Conservation (phyloP, 2,888 invertebrate species). For the Acholoe squamosa region DNA sequence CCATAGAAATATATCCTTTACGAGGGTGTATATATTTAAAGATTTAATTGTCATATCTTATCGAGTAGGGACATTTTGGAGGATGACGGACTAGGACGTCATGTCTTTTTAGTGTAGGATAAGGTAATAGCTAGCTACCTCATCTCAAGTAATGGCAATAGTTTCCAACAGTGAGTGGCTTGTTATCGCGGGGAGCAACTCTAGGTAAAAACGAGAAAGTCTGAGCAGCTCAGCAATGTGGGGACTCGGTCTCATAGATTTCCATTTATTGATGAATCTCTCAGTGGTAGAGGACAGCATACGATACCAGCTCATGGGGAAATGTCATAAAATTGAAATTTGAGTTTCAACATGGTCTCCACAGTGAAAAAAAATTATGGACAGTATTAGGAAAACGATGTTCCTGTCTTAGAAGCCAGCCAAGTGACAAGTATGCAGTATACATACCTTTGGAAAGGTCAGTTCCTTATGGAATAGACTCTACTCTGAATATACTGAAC, state of each 20-base stretch:
- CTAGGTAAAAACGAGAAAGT: background rate
- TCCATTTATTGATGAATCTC: no score
- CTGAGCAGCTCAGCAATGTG: background rate
- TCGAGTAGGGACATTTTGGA: slow-evolving; percentile 1
- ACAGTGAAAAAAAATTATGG: no score
- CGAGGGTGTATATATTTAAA: background rate
- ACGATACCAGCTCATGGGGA: background rate
- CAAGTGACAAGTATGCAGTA: background rate
- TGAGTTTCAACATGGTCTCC: no score
- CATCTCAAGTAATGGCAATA: background rate
- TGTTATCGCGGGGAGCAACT: background rate
- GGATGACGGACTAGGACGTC: background rate
- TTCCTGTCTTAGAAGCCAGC: background rate
- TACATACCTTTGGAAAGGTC: background rate
- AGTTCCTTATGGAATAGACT: background rate
- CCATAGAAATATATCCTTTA: slow-evolving; percentile 18
- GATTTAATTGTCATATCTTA: slow-evolving; percentile 12
- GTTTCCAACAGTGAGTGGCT: background rate
- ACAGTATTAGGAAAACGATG: background rate
- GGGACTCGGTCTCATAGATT: background rate
- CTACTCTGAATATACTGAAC: background rate
- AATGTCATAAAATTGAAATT: no score
- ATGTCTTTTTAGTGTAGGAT: background rate
- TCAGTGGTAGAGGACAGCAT: background rate
- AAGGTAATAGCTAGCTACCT: background rate